Conservation (phyloP, 2,888 invertebrate species). For the Orthosia gothica region DNA sequence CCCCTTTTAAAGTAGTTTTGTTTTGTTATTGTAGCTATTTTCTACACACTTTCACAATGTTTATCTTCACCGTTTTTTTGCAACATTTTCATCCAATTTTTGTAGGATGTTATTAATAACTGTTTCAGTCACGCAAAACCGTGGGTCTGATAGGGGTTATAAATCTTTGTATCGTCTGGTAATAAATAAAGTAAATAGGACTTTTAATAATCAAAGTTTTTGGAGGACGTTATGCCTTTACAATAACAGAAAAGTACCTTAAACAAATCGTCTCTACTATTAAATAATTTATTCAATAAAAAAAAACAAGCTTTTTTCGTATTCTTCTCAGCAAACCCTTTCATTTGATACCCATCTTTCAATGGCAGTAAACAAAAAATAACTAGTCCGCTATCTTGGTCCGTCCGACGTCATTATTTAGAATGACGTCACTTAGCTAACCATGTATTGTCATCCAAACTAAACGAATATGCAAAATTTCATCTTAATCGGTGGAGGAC, state of each 20-base stretch:
- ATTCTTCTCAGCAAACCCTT: too few relatives aligned
- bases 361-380: too few relatives aligned
- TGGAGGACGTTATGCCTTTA: constrained; percentile 17
- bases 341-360: too few relatives aligned
- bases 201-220: constrained; percentile 55
- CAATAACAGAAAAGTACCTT: background rate
- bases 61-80: constrained; percentile 42
- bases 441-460: too few relatives aligned
- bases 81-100: constrained; percentile 61
- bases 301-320: too few relatives aligned
- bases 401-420: too few relatives aligned
- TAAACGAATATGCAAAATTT: too few relatives aligned
- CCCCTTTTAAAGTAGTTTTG: too few relatives aligned
- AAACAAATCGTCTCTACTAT: background rate
- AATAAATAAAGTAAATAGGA: constrained; percentile 65
- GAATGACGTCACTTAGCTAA: too few relatives aligned
- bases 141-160: constrained; percentile 61
- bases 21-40: background rate
- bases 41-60: background rate
- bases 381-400: too few relatives aligned
- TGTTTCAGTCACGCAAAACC: constrained; percentile 66
- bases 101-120: constrained; percentile 66
- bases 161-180: constrained; percentile 61
- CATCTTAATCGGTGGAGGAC: too few relatives aligned
- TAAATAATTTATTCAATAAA: too few relatives aligned